phyloP scores from a whole-genome alignment of 2,888 invertebrate genomes.

The Lasioglossum oenotherae region DNA sequence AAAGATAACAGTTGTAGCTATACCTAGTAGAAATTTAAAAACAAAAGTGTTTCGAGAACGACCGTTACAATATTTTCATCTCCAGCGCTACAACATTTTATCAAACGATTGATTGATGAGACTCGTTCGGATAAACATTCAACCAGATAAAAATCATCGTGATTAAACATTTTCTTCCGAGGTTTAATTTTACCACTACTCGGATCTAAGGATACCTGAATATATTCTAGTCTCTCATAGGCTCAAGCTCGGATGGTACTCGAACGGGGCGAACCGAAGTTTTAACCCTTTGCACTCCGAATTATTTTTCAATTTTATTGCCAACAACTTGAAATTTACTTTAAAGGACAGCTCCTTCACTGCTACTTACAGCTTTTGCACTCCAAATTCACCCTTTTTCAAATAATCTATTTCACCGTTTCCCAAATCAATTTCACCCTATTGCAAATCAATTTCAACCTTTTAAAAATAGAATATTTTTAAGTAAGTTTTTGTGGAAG shows the following conservation, averaged over 20 bases:
- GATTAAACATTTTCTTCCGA: neutral
- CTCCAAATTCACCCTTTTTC: too few relatives aligned
- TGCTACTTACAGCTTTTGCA: too few relatives aligned
- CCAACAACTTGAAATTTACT: too few relatives aligned
- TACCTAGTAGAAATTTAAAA: neutral
- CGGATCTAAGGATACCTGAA: neutral
- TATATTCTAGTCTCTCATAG: neutral
- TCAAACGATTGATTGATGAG: too few relatives aligned
- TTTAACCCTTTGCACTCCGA: too few relatives aligned
- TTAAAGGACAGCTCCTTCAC: too few relatives aligned
- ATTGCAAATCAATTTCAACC: too few relatives aligned
- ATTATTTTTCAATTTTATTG: too few relatives aligned
- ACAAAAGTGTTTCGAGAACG: neutral
- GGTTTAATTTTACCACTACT: neutral
- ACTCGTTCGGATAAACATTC: neutral
- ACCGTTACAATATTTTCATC: neutral
- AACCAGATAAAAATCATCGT: neutral
- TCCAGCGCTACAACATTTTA: neutral
- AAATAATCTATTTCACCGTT: too few relatives aligned
- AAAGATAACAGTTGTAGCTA: neutral
- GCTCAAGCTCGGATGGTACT: neutral
- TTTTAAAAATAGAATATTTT: too few relatives aligned
- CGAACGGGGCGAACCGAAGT: neutral
- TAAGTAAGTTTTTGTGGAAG: too few relatives aligned
- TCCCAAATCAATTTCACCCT: too few relatives aligned